phyloP scores from a whole-genome alignment of 2,888 invertebrate species.

The Lepetodrilus schrolli region DNA sequence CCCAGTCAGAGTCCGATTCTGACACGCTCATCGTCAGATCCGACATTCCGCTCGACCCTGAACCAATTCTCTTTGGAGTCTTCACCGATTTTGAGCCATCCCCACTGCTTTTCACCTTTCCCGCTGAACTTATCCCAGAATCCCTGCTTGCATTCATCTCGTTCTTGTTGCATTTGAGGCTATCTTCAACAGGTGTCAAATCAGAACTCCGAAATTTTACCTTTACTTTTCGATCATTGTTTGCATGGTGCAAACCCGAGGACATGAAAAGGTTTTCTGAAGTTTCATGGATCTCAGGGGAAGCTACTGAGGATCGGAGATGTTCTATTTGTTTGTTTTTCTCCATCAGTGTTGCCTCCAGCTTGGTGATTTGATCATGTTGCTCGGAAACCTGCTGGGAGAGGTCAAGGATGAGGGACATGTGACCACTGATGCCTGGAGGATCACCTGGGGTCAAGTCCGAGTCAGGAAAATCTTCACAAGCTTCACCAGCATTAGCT shows the following conservation, averaged over 20 bases:
- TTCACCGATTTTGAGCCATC: background rate
- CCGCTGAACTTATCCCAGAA: constrained; percentile 58
- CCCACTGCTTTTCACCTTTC: constrained; percentile 33
- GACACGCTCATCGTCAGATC: background rate
- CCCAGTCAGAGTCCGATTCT: constrained; percentile 42
- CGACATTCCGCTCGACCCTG: background rate
- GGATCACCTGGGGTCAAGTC: background rate
- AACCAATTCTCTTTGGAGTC: background rate
- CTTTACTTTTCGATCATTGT: background rate
- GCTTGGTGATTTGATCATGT: constrained; percentile 49
- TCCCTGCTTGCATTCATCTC: constrained; percentile 55
- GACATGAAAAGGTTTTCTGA: constrained; percentile 16
- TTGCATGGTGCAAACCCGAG: background rate
- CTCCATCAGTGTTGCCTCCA: constrained; percentile 51
- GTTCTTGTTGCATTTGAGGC: constrained; percentile 38
- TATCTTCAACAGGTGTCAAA: constrained; percentile 2
- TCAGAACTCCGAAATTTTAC: background rate
- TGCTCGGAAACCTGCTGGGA: constrained; percentile 66
- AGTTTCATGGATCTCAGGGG: background rate
- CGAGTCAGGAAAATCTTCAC: too few species aligned
- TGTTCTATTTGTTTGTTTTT: constrained; percentile 51
- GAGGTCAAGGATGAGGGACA: constrained; percentile 61
- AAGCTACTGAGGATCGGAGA: background rate
- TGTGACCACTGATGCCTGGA: background rate
- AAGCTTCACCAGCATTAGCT: too few species aligned